Evolutionary conservation across 2,888 invertebrate species (phyloP).

Genomic region (Parnassius glacialis): DNA sequence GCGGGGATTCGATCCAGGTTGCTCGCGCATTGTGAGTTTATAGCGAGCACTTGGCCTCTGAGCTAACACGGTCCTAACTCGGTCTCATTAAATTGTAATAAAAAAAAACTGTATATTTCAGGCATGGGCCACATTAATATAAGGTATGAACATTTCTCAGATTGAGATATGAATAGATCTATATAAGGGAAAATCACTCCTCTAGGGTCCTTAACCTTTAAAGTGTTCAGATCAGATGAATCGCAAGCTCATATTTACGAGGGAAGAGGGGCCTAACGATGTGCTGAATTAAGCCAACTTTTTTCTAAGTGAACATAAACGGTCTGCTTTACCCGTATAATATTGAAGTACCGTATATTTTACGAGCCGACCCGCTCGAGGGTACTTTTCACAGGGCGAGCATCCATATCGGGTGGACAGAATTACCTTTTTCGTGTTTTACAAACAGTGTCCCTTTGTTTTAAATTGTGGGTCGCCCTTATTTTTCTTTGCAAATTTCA

Average conservation of each 20-base stretch:
- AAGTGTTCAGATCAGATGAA: constrained; percentile 65
- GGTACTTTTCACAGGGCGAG: constrained; percentile 58
- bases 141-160: too few relatives aligned
- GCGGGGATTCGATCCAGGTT: too few relatives aligned
- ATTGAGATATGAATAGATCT: neutral
- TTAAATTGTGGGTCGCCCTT: constrained; percentile 27
- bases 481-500: constrained; percentile 25
- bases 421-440: constrained; percentile 68
- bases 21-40: too few relatives aligned
- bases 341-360: constrained; percentile 77
- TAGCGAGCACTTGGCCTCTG: neutral
- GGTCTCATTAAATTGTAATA: too few relatives aligned
- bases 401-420: constrained; percentile 67
- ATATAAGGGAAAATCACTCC: constrained; percentile 8
- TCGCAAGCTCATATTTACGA: constrained; percentile 67
- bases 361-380: constrained; percentile 71
- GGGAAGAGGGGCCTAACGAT: constrained; percentile 47
- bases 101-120: too few relatives aligned
- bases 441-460: constrained; percentile 46
- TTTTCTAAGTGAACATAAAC: constrained; percentile 77
- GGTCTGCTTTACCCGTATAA: constrained; percentile 64
- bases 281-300: constrained; percentile 77
- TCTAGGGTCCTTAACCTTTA: constrained; percentile 14
- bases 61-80: neutral
- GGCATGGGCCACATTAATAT: too few relatives aligned